A percentile compares a stretch with the other conserved stretches of the same genome.
These are phyloP conservation scores for Mechanitis messenoides DNA, from an alignment of 2,888 invertebrate genomes.

Conservation along the genomic window DNA sequence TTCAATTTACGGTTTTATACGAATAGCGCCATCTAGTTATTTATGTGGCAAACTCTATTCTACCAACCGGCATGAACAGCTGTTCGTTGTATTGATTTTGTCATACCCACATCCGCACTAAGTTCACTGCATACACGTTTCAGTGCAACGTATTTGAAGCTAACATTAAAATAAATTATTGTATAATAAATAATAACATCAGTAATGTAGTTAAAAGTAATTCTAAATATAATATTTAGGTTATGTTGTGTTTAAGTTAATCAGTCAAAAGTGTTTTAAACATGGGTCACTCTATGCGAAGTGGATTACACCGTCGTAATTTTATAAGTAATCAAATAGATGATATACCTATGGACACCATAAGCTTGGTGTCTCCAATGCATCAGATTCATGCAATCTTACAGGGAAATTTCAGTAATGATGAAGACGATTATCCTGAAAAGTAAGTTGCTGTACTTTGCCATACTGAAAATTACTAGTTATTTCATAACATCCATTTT, in stretches of 20 bases:
- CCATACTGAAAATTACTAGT: no score
- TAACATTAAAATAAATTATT: background rate
- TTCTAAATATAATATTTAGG: constrained; percentile 31
- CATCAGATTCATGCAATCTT: constrained; percentile 40
- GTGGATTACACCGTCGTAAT: constrained; percentile 53
- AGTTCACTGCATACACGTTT: constrained; percentile 53
- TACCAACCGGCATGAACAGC: constrained; percentile 44
- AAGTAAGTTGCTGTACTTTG: constrained; percentile 49
- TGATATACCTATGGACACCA: constrained; percentile 57
- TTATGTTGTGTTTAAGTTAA: constrained; percentile 44
- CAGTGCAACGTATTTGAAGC: constrained; percentile 27
- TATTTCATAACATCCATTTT: no score
- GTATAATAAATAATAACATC: background rate
- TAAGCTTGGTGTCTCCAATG: constrained; percentile 60
- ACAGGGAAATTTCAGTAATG: constrained; percentile 52
- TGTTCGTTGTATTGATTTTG: constrained; percentile 64
- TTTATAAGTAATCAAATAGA: constrained; percentile 58
- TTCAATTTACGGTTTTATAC: no score
- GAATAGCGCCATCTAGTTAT: constrained; percentile 41
- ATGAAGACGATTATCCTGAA: constrained; percentile 39
- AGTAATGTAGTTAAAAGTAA: background rate
- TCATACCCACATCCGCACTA: constrained; percentile 41
- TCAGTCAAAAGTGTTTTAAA: constrained; percentile 27
- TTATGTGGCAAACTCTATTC: constrained; percentile 10
- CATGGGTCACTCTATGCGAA: constrained; percentile 47